A percentile compares a stretch with the other conserved stretches of the same genome.
phyloP scores from a whole-genome alignment of 2,113 vertebrate genomes.

The Pogona vitticeps region DNA sequence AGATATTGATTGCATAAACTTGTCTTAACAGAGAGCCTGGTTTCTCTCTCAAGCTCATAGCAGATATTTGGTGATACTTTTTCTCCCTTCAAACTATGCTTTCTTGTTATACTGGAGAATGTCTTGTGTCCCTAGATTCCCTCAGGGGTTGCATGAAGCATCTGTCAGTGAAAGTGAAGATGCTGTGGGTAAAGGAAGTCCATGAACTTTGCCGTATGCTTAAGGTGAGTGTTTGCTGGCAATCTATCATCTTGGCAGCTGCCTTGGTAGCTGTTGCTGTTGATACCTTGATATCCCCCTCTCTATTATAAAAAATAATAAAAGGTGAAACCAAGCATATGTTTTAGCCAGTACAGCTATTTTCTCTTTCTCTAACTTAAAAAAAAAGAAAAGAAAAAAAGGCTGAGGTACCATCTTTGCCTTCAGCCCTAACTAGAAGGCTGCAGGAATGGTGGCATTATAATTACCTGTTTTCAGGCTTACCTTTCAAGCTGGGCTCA shows the following conservation, averaged over 20 bases:
- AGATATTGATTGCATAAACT: background rate
- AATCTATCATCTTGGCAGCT: constrained; percentile 8
- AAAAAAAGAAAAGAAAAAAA: background rate
- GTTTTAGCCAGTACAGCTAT: background rate
- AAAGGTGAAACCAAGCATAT: background rate
- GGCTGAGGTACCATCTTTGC: background rate
- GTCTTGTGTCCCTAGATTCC: background rate
- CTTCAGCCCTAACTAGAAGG: background rate
- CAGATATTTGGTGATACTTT: background rate
- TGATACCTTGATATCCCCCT: background rate
- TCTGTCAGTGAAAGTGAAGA: background rate
- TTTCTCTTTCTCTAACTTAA: background rate
- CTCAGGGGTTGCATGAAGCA: background rate
- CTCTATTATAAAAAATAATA: background rate
- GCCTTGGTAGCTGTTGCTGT: background rate
- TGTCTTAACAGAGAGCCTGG: background rate
- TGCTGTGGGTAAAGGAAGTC: background rate
- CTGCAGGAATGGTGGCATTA: background rate
- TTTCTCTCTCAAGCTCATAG: background rate
- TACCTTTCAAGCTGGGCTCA: constrained; percentile 8
- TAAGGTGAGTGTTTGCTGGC: background rate
- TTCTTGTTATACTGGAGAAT: background rate
- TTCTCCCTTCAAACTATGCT: background rate
- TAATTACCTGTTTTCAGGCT: constrained; percentile 15
- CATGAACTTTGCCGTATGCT: background rate